Conservation (phyloP, 2,888 invertebrate species). For the Flabesymbios commensalis region DNA sequence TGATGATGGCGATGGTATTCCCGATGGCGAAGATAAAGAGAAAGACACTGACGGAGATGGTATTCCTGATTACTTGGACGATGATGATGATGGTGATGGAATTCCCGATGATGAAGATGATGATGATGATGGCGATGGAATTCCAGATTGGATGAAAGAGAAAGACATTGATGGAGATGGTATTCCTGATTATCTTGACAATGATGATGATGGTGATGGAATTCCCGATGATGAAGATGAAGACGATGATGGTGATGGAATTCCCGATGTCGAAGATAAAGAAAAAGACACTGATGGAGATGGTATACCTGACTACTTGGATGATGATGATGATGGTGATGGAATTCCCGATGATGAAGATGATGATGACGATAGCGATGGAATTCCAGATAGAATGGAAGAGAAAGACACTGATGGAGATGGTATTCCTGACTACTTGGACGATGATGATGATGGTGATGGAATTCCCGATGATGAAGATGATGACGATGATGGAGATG, state of each 20-base stretch:
- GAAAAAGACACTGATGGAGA: slow-evolving; percentile 40
- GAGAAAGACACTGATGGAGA: too few relatives aligned
- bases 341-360: slow-evolving; percentile 35
- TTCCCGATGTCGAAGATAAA: too few relatives aligned
- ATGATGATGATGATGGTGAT: slow-evolving; percentile 44
- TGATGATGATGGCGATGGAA: slow-evolving; percentile 39
- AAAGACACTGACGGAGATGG: slow-evolving; percentile 40
- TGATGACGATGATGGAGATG: slow-evolving; percentile 41
- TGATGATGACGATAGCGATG: slow-evolving; percentile 34
- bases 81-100: slow-evolving; percentile 28
- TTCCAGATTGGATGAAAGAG: slow-evolving; percentile 35
- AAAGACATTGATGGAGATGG: slow-evolving; percentile 41
- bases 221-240: slow-evolving; percentile 43
- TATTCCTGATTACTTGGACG: slow-evolving; percentile 29
- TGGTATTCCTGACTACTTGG: too few relatives aligned
- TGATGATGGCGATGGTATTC: slow-evolving; percentile 42
- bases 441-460: slow-evolving; percentile 37
- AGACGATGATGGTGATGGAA: too few relatives aligned
- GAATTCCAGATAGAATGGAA: slow-evolving; percentile 52
- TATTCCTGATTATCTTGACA: slow-evolving; percentile 27
- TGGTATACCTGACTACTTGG: slow-evolving; percentile 44
- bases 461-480: slow-evolving; percentile 42
- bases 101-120: slow-evolving; percentile 44
- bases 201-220: slow-evolving; percentile 46
- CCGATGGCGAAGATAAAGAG: slow-evolving; percentile 29